Evolutionary conservation across 2,888 invertebrate species (phyloP).

Genomic region (Lepidocyrtoides sp.): DNA sequence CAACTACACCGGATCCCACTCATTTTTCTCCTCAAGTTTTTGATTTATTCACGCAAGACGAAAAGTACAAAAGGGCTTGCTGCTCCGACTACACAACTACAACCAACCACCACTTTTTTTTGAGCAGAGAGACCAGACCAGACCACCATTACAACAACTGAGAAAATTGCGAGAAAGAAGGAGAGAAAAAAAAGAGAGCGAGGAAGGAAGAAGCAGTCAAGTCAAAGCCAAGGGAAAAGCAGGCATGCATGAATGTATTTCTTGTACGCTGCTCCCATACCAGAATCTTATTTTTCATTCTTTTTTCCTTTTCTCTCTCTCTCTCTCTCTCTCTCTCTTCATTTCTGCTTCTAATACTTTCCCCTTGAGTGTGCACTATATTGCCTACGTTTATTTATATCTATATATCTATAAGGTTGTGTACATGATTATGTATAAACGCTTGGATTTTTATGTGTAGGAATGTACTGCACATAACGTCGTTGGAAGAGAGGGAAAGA

Average conservation of each 20-base stretch:
- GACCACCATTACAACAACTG: slow-evolving; percentile 54
- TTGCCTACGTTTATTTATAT: background rate
- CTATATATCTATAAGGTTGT: background rate
- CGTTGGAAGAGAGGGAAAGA: slow-evolving; percentile 22
- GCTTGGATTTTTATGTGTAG: background rate
- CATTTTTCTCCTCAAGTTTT: slow-evolving; percentile 78
- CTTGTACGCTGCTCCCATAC: slow-evolving; percentile 29
- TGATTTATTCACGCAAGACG: slow-evolving; percentile 78
- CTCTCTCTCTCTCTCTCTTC: slow-evolving; percentile 53
- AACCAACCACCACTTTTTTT: background rate
- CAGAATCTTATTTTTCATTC: slow-evolving; percentile 76
- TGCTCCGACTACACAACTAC: slow-evolving; percentile 44
- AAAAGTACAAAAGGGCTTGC: slow-evolving; percentile 75
- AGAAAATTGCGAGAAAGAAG: slow-evolving; percentile 32
- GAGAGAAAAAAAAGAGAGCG: slow-evolving; percentile 29
- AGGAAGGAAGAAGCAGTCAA: slow-evolving; percentile 59
- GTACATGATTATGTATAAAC: background rate
- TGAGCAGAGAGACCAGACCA: no score
- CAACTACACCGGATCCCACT: slow-evolving; percentile 72
- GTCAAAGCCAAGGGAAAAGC: slow-evolving; percentile 53
- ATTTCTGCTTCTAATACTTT: slow-evolving; percentile 73
- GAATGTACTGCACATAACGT: no score
- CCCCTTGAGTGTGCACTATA: slow-evolving; percentile 70
- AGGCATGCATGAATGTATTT: slow-evolving; percentile 62
- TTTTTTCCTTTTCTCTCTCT: no score